Percentiles rank a stretch among this genome's conserved stretches.
phyloP scores from a whole-genome alignment of 2,888 invertebrate species.

The Nycteola revayana region DNA sequence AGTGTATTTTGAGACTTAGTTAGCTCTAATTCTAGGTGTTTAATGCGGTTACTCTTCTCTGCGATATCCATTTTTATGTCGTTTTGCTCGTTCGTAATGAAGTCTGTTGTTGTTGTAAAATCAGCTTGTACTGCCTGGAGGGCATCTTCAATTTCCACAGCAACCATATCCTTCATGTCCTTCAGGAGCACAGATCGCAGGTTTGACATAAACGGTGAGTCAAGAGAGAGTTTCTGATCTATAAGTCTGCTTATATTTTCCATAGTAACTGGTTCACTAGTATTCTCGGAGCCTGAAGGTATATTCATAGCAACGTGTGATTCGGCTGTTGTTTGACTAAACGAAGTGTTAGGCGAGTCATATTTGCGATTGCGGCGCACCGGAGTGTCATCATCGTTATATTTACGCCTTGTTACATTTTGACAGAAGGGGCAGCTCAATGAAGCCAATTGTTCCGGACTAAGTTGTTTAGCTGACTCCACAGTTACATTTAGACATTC shows the following conservation, averaged over 20 bases:
- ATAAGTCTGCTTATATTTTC: constrained; percentile 3
- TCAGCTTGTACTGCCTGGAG: constrained; percentile 1
- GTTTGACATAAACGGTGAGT: constrained; percentile 1
- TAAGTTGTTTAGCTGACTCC: not conserved
- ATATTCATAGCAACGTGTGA: not conserved
- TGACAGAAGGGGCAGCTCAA: not conserved
- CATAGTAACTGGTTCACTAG: not conserved
- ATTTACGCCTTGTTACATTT: not conserved
- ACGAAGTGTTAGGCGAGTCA: not conserved
- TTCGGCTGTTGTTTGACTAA: not conserved
- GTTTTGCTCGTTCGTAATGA: constrained; percentile 6
- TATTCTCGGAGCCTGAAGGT: not conserved
- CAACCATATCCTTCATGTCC: constrained; percentile 2
- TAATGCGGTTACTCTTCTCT: constrained; percentile 2
- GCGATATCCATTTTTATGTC: constrained; percentile 5
- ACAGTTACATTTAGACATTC: not conserved
- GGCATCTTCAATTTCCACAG: not conserved
- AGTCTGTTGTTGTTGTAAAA: constrained; percentile 13
- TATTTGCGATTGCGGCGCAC: not conserved
- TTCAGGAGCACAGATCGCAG: not conserved
- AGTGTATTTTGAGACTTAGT: constrained; percentile 1
- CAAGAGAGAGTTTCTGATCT: constrained; percentile 1
- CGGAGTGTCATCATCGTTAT: not conserved
- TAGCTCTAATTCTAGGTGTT: constrained; percentile 4
- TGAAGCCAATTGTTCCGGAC: not conserved